Evolutionary conservation across 2,113 vertebrate species (phyloP), one percentile per base, ranked within the genome.

Genomic region (Gymnobelideus leadbeateri): DNA sequence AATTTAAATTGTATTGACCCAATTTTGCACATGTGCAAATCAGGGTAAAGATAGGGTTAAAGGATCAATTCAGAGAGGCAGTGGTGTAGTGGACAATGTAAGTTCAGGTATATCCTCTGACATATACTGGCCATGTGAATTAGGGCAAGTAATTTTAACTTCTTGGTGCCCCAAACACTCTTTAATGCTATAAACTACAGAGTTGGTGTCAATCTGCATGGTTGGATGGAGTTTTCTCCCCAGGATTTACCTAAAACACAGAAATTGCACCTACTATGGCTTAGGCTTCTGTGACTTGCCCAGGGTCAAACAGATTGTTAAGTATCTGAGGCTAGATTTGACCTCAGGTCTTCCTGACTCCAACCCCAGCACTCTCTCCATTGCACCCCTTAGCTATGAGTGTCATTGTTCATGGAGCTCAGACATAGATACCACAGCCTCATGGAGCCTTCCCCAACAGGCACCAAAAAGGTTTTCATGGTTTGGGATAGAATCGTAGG

Each of bases 21-120:
- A 10, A 5, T 92, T 92, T 95, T 94, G 61, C 46, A 46, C 14
- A 46, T 57, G 93, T 54, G 54, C 92, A 94, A 95, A 90, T 19
- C 31, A 96, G 43, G 61, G 43, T 68, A 91, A 14, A 51, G 6
- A 84, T 94, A 37, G 54, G 89, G 91, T 94, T 93, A 89, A 91
- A 95, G 43, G 19, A 55, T 93, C 91, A 28, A n/a, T 89, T 55
- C 9, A 89, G 6, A n/a, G 68, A 84, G 19, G 12, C 61, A 77
- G 37, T 3, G 61, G 37, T 84, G 37, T 84, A 43, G 37, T 19
- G n/a, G 68, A 49, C 47, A 49, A 49, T 49, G 47, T 49, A 10
- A 28, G 2, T 61, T 61, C 57, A 31, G 2, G 26, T 61, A 61
- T 31, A 31, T 3, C 10, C 57, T 77, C 68, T 84, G 68, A 84